These are phyloP conservation scores for Cetonia aurata DNA, from an alignment of 2,888 invertebrate genomes.

Conservation along the genomic window DNA sequence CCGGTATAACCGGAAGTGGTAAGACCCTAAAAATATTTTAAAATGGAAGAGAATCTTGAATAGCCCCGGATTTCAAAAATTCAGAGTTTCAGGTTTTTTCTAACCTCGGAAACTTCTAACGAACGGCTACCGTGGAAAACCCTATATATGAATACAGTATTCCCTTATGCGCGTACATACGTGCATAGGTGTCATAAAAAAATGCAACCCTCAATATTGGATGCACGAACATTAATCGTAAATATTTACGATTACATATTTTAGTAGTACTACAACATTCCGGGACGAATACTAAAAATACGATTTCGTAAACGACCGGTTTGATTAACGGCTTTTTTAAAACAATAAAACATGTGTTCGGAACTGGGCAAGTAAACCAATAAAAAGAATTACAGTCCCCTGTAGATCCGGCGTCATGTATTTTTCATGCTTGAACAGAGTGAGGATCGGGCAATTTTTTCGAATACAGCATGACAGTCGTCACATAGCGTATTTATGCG, in stretches of 20 bases:
- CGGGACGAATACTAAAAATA: slow-evolving; percentile 38
- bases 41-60: too few relatives aligned
- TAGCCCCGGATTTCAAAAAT: too few relatives aligned
- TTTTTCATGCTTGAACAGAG: slow-evolving; percentile 53
- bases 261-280: slow-evolving; percentile 22
- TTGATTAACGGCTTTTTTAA: slow-evolving; percentile 46
- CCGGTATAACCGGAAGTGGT: too few relatives aligned
- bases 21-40: too few relatives aligned
- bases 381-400: slow-evolving; percentile 55
- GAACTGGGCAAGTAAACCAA: slow-evolving; percentile 50
- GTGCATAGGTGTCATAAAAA: neutral
- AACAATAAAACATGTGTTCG: slow-evolving; percentile 47
- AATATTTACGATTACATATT: slow-evolving; percentile 40
- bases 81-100: too few relatives aligned
- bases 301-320: slow-evolving; percentile 45
- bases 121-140: too few relatives aligned
- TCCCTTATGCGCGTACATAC: neutral
- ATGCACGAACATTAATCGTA: slow-evolving; percentile 22
- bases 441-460: slow-evolving; percentile 57
- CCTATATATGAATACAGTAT: too few relatives aligned
- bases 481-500: slow-evolving; percentile 62
- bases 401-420: slow-evolving; percentile 53
- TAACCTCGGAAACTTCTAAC: too few relatives aligned
- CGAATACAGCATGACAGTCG: slow-evolving; percentile 60
- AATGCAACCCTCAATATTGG: slow-evolving; percentile 23